Evolutionary conservation across 2,888 invertebrate genomes (phyloP).

Genomic region (Iphiclides podalirius): DNA sequence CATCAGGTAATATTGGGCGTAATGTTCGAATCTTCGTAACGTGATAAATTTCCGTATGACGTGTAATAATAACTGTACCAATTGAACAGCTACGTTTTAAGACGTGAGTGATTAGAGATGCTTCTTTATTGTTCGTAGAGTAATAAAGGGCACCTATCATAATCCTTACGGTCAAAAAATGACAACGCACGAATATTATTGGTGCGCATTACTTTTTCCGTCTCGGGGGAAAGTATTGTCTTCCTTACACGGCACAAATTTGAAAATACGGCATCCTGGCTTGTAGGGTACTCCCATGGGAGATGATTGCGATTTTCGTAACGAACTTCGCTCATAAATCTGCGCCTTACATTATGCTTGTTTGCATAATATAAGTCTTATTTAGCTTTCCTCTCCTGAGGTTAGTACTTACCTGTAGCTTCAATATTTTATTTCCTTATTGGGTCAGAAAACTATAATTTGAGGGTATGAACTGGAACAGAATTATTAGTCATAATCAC

Average conservation of each 20-base stretch:
- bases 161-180: neutral
- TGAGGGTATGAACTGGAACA: too few species aligned
- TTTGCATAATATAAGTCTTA: slow-evolving; percentile 79
- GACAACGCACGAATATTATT: slow-evolving; percentile 7
- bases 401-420: slow-evolving; percentile 58
- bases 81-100: too few species aligned
- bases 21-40: too few species aligned
- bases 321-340: slow-evolving; percentile 77
- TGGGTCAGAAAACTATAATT: too few species aligned
- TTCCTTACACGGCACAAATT: slow-evolving; percentile 57
- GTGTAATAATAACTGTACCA: too few species aligned
- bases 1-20: too few species aligned
- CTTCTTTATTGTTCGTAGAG: neutral
- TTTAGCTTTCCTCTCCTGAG: slow-evolving; percentile 64
- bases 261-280: slow-evolving; percentile 44
- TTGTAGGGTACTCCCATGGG: slow-evolving; percentile 35
- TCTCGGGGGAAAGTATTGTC: slow-evolving; percentile 19
- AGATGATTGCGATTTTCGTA: slow-evolving; percentile 59
- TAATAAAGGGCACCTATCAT: neutral
- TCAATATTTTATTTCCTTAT: slow-evolving; percentile 12
- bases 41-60: too few species aligned
- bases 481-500: too few species aligned
- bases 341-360: slow-evolving; percentile 77
- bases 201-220: slow-evolving; percentile 6
- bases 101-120: too few species aligned